These are phyloP conservation scores for Cebidichthys violaceus DNA, from an alignment of 2,113 vertebrate species.

Conservation along the genomic window DNA sequence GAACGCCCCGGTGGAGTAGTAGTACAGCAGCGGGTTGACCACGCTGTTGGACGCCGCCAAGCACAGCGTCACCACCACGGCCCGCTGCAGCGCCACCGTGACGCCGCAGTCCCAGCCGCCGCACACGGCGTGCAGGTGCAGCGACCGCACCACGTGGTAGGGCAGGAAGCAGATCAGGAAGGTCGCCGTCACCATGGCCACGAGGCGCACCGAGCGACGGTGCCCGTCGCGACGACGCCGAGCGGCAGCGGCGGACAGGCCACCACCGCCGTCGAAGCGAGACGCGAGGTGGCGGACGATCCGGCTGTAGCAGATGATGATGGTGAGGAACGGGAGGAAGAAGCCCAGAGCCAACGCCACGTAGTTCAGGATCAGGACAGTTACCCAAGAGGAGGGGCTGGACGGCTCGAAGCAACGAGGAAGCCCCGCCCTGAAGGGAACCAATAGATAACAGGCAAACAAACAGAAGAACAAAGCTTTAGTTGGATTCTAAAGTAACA, in stretches of 20 bases:
- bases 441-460: background rate
- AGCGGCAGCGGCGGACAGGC: background rate
- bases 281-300: slow-evolving; percentile 57
- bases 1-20: slow-evolving; percentile 78
- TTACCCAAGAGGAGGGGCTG: slow-evolving; percentile 40
- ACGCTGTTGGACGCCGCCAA: slow-evolving; percentile 79
- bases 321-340: slow-evolving; percentile 77
- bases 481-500: too few species aligned
- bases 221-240: rapidly evolving
- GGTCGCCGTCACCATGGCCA: slow-evolving; percentile 72
- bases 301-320: slow-evolving; percentile 75
- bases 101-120: slow-evolving; percentile 4
- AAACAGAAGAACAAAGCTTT: too few species aligned
- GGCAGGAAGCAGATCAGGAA: slow-evolving; percentile 84
- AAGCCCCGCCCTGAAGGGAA: background rate
- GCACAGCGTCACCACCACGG: slow-evolving; percentile 76
- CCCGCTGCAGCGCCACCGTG: slow-evolving; percentile 48
- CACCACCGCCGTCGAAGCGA: rapidly evolving
- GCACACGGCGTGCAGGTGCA: slow-evolving; percentile 73
- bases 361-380: slow-evolving; percentile 76
- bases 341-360: slow-evolving; percentile 76
- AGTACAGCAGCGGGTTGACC: slow-evolving; percentile 83
- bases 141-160: slow-evolving; percentile 76
- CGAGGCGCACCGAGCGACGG: slow-evolving; percentile 59
- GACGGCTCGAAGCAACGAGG: slow-evolving; percentile 78